A percentile compares a stretch with the other conserved stretches of the same genome.
Evolutionary conservation across 2,113 vertebrate genomes (phyloP).

Genomic region (Eudyptes chrysolophus): DNA sequence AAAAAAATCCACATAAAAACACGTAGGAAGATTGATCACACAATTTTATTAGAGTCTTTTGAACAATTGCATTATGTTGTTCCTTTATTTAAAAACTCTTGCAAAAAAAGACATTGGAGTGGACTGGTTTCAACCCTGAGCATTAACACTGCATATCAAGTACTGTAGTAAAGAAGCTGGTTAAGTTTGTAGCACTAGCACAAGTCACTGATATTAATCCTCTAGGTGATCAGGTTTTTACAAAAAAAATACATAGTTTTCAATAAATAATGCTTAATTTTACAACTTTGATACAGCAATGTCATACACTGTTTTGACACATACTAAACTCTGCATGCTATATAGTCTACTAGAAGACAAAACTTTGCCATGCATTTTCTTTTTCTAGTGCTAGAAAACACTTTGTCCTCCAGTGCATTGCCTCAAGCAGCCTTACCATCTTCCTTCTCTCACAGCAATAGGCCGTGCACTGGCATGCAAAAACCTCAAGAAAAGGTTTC

Average conservation of each 20-base stretch:
- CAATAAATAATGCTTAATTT: constrained; percentile 88
- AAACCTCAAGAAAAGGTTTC: constrained; percentile 73
- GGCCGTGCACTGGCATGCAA: constrained; percentile 81
- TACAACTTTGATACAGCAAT: constrained; percentile 87
- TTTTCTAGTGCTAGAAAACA: constrained; percentile 79
- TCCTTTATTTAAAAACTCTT: constrained; percentile 79
- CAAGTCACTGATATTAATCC: constrained; percentile 79
- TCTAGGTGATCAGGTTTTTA: constrained; percentile 84
- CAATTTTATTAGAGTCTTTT: constrained; percentile 80
- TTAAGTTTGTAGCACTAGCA: constrained; percentile 76
- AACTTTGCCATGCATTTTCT: constrained; percentile 80
- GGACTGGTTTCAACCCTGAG: constrained; percentile 83
- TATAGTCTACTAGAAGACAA: constrained; percentile 80
- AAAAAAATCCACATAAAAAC: constrained; percentile 74
- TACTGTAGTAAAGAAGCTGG: constrained; percentile 78
- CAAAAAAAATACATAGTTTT: constrained; percentile 87
- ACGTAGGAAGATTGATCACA: constrained; percentile 78
- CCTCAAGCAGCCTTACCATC: constrained; percentile 68
- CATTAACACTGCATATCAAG: constrained; percentile 82
- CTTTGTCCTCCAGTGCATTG: constrained; percentile 75
- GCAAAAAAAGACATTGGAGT: constrained; percentile 79
- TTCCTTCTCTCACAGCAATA: constrained; percentile 66
- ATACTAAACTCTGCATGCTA: constrained; percentile 84
- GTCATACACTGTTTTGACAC: constrained; percentile 83
- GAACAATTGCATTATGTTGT: constrained; percentile 74